These are phyloP conservation scores for Pholis gunnellus DNA, from an alignment of 2,113 vertebrate species.

Conservation along the genomic window DNA sequence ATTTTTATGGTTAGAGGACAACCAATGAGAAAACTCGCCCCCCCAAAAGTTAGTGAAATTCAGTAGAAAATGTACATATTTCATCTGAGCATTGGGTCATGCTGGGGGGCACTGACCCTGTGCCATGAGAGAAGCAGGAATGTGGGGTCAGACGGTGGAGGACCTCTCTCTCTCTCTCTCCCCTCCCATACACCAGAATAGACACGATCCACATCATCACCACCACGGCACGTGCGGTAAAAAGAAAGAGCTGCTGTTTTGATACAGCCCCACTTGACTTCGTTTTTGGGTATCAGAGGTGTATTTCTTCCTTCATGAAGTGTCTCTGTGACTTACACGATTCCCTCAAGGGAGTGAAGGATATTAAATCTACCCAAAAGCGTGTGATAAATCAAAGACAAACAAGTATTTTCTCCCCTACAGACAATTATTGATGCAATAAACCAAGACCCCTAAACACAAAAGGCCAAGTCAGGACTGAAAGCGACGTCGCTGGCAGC, in stretches of 20 bases:
- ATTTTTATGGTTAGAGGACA: not conserved
- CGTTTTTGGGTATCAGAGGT: not conserved
- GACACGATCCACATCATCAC: constrained; percentile 31
- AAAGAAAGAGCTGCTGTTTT: constrained; percentile 43
- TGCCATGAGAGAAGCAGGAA: constrained; percentile 49
- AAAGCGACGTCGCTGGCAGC: not conserved
- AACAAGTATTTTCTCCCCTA: too few species aligned
- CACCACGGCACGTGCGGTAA: constrained; percentile 15
- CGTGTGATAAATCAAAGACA: not conserved
- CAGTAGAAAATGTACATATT: constrained; percentile 7
- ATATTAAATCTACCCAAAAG: not conserved
- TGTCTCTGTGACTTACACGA: constrained; percentile 7
- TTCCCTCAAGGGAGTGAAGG: not conserved
- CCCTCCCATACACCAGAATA: constrained; percentile 54
- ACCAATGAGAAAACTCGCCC: not conserved
- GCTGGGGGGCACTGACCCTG: not conserved
- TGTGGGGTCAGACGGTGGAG: constrained; percentile 54
- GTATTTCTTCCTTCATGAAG: constrained; percentile 13
- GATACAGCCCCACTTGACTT: constrained; percentile 18
- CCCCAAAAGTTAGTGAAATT: not conserved
- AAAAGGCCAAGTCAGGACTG: not conserved
- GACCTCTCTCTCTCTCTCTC: constrained; percentile 30
- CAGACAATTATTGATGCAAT: not conserved
- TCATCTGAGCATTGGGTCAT: not conserved
- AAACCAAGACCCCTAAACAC: not conserved